These are phyloP conservation scores for Aporophyla lueneburgensis DNA, from an alignment of 2,888 invertebrate species.

Conservation along the genomic window DNA sequence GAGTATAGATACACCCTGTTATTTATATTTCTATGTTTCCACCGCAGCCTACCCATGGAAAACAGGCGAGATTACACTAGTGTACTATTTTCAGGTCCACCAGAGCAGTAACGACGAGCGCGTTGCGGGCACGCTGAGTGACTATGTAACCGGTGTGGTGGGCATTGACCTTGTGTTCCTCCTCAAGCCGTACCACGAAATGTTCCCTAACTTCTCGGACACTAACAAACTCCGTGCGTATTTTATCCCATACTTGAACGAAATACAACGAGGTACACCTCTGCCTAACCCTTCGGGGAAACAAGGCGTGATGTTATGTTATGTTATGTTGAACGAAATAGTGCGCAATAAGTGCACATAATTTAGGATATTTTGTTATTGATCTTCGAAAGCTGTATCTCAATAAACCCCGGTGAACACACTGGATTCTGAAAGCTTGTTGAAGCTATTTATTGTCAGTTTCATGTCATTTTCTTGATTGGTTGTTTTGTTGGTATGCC, in stretches of 20 bases:
- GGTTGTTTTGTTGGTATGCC: neutral
- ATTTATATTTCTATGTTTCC: too few relatives aligned
- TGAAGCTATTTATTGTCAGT: neutral
- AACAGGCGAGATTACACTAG: neutral
- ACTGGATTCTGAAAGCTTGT: neutral
- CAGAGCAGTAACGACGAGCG: constrained; percentile 84
- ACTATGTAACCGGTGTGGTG: constrained; percentile 85
- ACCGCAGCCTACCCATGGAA: neutral
- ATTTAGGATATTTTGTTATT: neutral
- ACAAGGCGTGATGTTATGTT: too few relatives aligned
- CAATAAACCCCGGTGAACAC: too few relatives aligned
- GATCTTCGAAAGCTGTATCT: neutral
- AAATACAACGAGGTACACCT: too few relatives aligned
- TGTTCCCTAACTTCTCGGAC: constrained; percentile 79
- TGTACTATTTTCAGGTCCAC: constrained; percentile 78
- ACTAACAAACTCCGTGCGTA: constrained; percentile 72
- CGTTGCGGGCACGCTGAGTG: constrained; percentile 84
- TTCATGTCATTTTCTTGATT: neutral
- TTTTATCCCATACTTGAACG: neutral
- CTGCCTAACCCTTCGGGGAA: too few relatives aligned
- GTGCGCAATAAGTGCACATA: neutral
- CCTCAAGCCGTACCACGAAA: constrained; percentile 83
- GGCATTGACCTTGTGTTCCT: constrained; percentile 86
- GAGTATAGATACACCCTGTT: too few relatives aligned
- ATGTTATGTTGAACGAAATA: neutral